Percentiles rank a stretch among this genome's conserved stretches.
Evolutionary conservation across 2,888 invertebrate species (phyloP).

Genomic region (Lasius fuliginosus): DNA sequence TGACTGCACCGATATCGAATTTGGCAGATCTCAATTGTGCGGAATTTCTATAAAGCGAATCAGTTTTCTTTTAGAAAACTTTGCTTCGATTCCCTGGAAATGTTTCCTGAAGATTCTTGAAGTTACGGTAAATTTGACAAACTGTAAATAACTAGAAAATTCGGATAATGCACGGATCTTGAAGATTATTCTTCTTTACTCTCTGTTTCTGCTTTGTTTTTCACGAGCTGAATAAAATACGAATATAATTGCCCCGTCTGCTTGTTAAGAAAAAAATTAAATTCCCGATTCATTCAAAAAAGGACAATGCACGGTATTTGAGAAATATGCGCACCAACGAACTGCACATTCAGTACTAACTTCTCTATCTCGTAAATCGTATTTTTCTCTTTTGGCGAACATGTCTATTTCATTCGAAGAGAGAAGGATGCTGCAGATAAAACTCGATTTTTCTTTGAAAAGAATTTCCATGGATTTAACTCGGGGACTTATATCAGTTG

Average conservation of each 20-base stretch:
- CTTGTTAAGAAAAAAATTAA: neutral
- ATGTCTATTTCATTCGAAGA: slow-evolving; percentile 5
- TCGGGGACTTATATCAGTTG: neutral
- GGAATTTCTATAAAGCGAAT: neutral
- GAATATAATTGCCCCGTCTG: neutral
- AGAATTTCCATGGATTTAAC: slow-evolving; percentile 20
- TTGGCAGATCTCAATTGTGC: neutral
- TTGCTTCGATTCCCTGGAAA: neutral
- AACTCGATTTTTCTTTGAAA: slow-evolving; percentile 21
- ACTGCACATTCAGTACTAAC: neutral
- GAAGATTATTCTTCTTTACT: neutral
- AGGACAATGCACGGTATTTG: neutral
- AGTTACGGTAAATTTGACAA: neutral
- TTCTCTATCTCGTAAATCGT: slow-evolving; percentile 12
- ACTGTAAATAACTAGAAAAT: neutral
- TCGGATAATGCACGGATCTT: neutral
- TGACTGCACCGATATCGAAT: neutral
- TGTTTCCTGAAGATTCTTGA: neutral
- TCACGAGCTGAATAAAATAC: neutral
- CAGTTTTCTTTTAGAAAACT: neutral
- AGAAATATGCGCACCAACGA: neutral
- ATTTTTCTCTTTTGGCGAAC: slow-evolving; percentile 11
- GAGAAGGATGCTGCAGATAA: slow-evolving; percentile 1
- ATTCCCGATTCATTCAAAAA: slow-evolving; percentile 12
- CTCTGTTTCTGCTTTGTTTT: neutral